Base-by-base conservation (phyloP, 2,888 invertebrate genomes). In the Apoda limacodes region DNA sequence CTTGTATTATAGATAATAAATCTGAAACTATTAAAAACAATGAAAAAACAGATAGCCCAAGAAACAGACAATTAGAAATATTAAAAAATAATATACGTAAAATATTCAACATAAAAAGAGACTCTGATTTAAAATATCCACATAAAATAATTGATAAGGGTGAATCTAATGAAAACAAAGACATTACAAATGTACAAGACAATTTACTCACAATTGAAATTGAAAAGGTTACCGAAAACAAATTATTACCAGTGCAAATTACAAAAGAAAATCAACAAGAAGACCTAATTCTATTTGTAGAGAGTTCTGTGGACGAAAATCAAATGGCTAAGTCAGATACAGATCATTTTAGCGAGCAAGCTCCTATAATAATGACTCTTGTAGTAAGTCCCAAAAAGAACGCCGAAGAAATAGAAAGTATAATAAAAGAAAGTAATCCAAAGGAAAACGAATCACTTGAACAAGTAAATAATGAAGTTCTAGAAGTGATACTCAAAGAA, bases 401-500 rank as follows among this genome's bases (percentile, higher is more conserved):
- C 14, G 14, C 3, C 9, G 17, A 17, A 17, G 7, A 5, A 7
- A 17, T 5, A 7, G 22, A 2, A 17, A 7, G n/a, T 9, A 17
- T 5, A 7, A 17, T 5, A 5, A 17, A 17, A 17, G 7, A 17
- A 13, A 48, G 42, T 21, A 9, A 30, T 3, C 49, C 51, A 0
- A 51, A 52, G 1, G 57, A 55, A 19, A 34, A 50, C 15, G 50
- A 45, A 1, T 46, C 50, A 0, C 33, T 17, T 7, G 35, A 41
- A 5, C 30, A 60, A 7, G 55, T 53, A 0, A 45, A 48, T 11
- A 55, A 62, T 22, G 60, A 67, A 9, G 54, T 52, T 1, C 36
- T 66, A 2, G 56, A 65, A 14, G 55, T 61, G 1, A 56, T 67
- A 20, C 63, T 55, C 33, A 48, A 55, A n/a, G 49, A 57, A 11